These are phyloP conservation scores for Leptoclinus maculatus DNA, from an alignment of 2,797 vertebrate species.

Conservation along the genomic window DNA sequence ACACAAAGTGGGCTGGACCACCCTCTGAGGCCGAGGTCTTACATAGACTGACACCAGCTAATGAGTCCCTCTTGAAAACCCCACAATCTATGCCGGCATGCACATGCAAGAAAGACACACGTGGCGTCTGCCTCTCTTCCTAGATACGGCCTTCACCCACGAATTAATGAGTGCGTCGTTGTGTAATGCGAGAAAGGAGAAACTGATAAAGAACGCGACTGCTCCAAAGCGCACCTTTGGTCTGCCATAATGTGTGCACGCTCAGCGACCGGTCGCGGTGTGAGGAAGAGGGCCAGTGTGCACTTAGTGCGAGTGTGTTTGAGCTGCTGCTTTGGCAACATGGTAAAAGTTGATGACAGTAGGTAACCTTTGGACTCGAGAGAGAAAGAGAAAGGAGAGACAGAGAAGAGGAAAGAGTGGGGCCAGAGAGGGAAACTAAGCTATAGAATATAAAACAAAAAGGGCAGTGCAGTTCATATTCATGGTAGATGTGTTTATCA, in stretches of 20 bases:
- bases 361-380: constrained; percentile 71
- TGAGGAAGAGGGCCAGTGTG: constrained; percentile 25
- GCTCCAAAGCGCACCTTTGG: constrained; percentile 52
- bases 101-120: constrained; percentile 23
- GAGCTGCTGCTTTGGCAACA: constrained; percentile 69
- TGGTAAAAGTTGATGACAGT: constrained; percentile 66
- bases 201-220: constrained; percentile 51
- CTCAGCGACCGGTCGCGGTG: constrained; percentile 6
- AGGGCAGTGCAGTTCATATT: background rate
- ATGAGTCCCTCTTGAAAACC: constrained; percentile 53
- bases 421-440: constrained; percentile 9
- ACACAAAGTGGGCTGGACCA: constrained; percentile 25
- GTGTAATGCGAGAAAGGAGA: constrained; percentile 28
- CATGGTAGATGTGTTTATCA: background rate
- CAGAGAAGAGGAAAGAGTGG: background rate
- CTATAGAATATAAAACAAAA: constrained; percentile 1
- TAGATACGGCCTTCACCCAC: constrained; percentile 13
- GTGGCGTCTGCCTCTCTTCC: background rate
- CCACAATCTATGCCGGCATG: constrained; percentile 3
- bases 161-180: constrained; percentile 12
- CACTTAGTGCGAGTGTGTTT: constrained; percentile 46
- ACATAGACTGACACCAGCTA: constrained; percentile 23
- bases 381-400: background rate
- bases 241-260: constrained; percentile 14
- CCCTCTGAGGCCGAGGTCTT: constrained; percentile 28